phyloP scores from a whole-genome alignment of 2,888 invertebrate species.

The Tethea ocularis region DNA sequence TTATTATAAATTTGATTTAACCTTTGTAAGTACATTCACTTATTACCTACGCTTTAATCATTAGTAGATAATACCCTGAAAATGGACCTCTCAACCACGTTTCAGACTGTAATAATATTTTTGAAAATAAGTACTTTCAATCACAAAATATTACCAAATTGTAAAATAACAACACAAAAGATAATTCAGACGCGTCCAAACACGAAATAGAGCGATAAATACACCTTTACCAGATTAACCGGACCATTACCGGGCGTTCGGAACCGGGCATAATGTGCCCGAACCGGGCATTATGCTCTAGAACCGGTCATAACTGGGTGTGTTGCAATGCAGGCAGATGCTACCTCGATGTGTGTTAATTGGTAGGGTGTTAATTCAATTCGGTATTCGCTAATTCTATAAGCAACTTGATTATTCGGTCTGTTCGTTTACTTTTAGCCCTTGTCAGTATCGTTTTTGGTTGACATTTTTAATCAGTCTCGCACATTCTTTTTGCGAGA shows the following conservation, averaged over 20 bases:
- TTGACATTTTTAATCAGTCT: background rate
- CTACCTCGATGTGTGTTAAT: slow-evolving; percentile 28
- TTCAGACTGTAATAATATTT: background rate
- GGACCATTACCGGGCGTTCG: slow-evolving; percentile 38
- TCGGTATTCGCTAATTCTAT: slow-evolving; percentile 16
- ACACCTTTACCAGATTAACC: slow-evolving; percentile 36
- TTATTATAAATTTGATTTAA: too few species aligned
- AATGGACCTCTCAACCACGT: too few species aligned
- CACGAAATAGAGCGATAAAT: slow-evolving; percentile 36
- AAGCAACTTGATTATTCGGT: background rate
- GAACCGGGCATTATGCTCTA: slow-evolving; percentile 28
- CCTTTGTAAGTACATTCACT: too few species aligned
- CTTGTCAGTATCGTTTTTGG: background rate
- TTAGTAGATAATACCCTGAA: too few species aligned
- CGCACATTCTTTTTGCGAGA: background rate
- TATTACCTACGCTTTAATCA: too few species aligned
- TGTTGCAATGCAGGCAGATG: slow-evolving; percentile 24
- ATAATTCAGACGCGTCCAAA: slow-evolving; percentile 1
- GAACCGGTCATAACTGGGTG: slow-evolving; percentile 37
- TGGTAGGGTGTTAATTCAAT: slow-evolving; percentile 30
- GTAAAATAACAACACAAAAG: background rate
- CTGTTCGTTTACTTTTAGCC: background rate
- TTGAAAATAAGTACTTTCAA: background rate
- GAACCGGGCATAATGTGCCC: slow-evolving; percentile 29
- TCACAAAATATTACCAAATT: background rate